phyloP scores from a whole-genome alignment of 2,113 vertebrate species.

The Patagioenas fasciata region DNA sequence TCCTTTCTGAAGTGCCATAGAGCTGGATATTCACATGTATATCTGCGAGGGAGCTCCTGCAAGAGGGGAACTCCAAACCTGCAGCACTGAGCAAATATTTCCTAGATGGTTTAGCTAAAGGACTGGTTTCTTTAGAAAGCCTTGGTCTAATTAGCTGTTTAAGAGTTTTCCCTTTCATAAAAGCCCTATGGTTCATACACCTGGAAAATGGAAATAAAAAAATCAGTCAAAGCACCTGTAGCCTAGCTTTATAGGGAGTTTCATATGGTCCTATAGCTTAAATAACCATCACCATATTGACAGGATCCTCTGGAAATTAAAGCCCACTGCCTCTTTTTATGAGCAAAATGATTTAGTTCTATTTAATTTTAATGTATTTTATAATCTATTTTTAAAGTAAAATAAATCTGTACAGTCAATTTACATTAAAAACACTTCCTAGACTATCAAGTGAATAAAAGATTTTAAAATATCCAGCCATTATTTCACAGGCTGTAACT shows the following conservation, averaged over 20 bases:
- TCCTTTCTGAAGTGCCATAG: neutral
- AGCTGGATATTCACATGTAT: neutral
- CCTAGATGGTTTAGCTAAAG: neutral
- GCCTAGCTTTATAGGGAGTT: neutral
- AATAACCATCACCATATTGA: neutral
- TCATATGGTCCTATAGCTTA: neutral
- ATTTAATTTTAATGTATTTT: neutral
- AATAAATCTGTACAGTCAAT: neutral
- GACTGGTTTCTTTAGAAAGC: neutral
- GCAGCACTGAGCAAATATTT: neutral
- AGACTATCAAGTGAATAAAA: neutral
- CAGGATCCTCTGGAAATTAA: neutral
- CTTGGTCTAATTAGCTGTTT: neutral
- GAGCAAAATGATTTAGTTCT: neutral
- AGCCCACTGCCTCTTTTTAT: neutral
- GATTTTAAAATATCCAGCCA: neutral
- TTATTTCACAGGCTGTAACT: neutral
- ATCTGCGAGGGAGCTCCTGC: neutral
- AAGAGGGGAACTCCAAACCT: neutral
- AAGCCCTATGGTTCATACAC: neutral
- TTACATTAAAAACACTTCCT: neutral
- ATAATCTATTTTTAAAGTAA: neutral
- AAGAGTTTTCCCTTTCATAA: neutral
- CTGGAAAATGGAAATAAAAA: conserved; percentile 10
- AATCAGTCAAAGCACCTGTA: neutral